Base-by-base conservation (phyloP, 2,888 invertebrate genomes). In the Dolichomitus sp. region DNA sequence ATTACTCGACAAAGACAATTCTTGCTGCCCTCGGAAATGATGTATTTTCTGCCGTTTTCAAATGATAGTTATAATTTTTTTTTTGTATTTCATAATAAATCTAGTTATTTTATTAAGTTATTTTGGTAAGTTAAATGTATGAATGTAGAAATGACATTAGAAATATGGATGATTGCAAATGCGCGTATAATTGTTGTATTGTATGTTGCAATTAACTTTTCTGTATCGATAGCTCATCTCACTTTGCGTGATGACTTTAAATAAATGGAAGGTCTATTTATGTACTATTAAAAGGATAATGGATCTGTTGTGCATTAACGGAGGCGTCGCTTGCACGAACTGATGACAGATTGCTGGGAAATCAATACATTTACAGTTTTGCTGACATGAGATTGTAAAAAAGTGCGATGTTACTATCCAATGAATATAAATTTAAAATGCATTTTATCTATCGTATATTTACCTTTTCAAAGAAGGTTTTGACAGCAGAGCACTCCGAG, bases 1-100 rank as follows among this genome's bases (percentile, higher is more conserved):
- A 54, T 69, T 54, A 33, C 63, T 65, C 30, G 30, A 40, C 7
- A n/a, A 50, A 68, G 9, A 27, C 2, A 75, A 73, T 74, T 27
- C 74, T 72, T 57, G 85, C 80, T 85, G 85, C 82, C 75, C 80
- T 85, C 85, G 78, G 65, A 76, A 37, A n/a, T 37, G 5, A n/a
- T 12, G 7, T 7, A 4, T 61, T 61, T 11, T 3, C 42, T 14
- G 19, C 37, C 19, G 7, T 42, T 42, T 23, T 12, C 19, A 23
- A 23, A 42, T 12, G 33, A 17, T 33, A 30, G 7, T 33, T 33
- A n/a, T 33, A 33, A 61, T 37, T 61, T 19, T 37, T 37, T 63
- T 42, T 57, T 23, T 23, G 23, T 23, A 54, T 27, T 40, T 63
- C 0, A 63, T 11, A 23, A 42, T 42, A 23, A 63, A 23, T 11